Conservation (phyloP, 2,113 vertebrate genomes). For the Tautogolabrus adspersus region DNA sequence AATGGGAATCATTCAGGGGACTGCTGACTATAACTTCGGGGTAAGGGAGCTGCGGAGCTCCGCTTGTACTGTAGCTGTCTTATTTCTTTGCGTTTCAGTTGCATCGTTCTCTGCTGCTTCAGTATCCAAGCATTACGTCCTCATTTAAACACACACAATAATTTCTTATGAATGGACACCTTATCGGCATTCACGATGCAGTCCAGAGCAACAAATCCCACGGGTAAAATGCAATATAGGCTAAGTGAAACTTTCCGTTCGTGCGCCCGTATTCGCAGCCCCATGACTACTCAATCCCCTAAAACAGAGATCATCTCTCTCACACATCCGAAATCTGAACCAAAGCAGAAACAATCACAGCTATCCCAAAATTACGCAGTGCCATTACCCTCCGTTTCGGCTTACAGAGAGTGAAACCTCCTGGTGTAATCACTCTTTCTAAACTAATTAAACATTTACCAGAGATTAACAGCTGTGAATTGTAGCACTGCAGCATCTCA, state of each 20-base stretch:
- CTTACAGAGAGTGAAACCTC: conserved; percentile 1
- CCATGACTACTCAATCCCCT: not conserved
- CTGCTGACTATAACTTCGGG: conserved; percentile 21
- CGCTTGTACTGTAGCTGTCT: not conserved
- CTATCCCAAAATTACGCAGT: conserved; percentile 33
- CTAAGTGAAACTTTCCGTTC: conserved; percentile 46
- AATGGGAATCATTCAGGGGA: not conserved
- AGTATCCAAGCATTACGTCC: not conserved
- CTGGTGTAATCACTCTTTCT: conserved; percentile 31
- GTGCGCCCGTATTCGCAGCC: conserved; percentile 23
- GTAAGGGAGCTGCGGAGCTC: not conserved
- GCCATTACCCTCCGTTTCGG: not conserved
- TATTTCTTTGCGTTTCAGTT: not conserved
- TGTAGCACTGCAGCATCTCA: conserved; percentile 73
- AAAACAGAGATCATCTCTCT: conserved; percentile 10
- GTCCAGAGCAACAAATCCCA: not conserved
- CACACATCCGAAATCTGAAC: conserved; percentile 7
- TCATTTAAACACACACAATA: not conserved
- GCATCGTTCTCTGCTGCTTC: not conserved
- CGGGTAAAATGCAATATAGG: not conserved
- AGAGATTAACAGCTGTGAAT: conserved; percentile 46
- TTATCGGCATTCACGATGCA: not conserved
- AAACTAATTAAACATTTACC: conserved; percentile 60
- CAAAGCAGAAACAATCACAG: conserved; percentile 14
- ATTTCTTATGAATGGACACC: not conserved